Conservation (phyloP, 2,888 invertebrate genomes). For the Habrosyne pyritoides region DNA sequence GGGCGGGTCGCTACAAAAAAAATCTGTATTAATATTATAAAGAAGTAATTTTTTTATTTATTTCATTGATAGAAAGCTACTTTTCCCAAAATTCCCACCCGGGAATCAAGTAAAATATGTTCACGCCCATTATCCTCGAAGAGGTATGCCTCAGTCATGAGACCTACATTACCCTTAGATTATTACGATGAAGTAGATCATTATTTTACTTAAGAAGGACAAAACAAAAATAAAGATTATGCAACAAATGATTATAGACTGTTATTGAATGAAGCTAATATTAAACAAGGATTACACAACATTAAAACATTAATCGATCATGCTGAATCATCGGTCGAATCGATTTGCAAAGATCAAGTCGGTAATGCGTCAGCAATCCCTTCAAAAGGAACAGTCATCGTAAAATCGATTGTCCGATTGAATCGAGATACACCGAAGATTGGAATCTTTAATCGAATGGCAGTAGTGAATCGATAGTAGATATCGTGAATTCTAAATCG, state of each 20-base stretch:
- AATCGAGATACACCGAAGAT: constrained; percentile 1
- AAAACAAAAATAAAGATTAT: neutral
- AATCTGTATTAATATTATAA: no score
- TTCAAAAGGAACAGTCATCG: constrained; percentile 5
- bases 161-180: no score
- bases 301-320: neutral
- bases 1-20: no score
- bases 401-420: constrained; percentile 3
- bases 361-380: constrained; percentile 1
- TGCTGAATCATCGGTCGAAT: neutral
- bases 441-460: neutral
- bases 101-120: no score
- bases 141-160: no score
- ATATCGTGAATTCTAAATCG: neutral
- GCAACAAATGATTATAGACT: neutral
- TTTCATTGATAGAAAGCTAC: no score
- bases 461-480: neutral
- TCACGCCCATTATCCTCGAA: no score
- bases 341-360: constrained; percentile 1
- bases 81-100: no score
- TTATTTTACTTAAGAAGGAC: neutral
- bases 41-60: no score
- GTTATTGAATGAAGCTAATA: neutral
- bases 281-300: constrained; percentile 5
- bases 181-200: no score